Evolutionary conservation across 2,797 vertebrate genomes (phyloP), one percentile per base, ranked within the genome.

Genomic region (Benthosema pterotum): DNA sequence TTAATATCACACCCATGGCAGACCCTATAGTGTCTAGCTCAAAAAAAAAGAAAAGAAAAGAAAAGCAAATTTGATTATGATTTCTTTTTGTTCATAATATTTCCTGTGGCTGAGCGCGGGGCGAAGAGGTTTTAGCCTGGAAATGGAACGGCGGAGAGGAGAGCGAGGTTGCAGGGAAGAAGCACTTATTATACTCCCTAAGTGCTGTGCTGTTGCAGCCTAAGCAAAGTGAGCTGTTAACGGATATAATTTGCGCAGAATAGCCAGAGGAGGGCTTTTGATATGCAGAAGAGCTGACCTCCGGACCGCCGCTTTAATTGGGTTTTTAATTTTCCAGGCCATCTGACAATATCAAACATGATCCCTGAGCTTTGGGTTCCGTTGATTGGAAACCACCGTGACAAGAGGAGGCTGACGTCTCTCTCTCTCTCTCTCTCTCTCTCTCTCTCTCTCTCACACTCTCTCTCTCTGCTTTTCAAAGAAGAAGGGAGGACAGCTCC

Each of bases 291-390:
- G 95, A 98, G 96, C 94, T 96, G 96, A 98, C 96, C 96, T 95
- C 93, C 91, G 93, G 94, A 94, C 94, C 93, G 94, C 95, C 95
- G 94, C 96, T 96, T 97, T 99, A 99, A 98, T 99, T 98, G 96
- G 96, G 95, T 96, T 99, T 98, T 98, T 97, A 97, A 98, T 98
- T 99, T 99, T 98, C 96, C 96, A 95, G 95, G 93, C 96, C 96
- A 97, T 97, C 96, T 98, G 96, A 99, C 96, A 96, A 97, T 97
- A 97, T 98, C 97, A 98, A 97, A 96, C 96, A 97, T 96, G 96
- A 97, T 96, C 96, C 95, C 93, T 90, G 92, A 94, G 94, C 32
- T 38, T 38, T 38, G 32, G 32, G n/a, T n/a, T 38, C 32, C 8
- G 8, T 95, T 96, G 94, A 96, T 94, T 95, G 94, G 93, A 94